phyloP scores from a whole-genome alignment of 1,140 invertebrate genomes.

The Tetramorium parvispinum region DNA sequence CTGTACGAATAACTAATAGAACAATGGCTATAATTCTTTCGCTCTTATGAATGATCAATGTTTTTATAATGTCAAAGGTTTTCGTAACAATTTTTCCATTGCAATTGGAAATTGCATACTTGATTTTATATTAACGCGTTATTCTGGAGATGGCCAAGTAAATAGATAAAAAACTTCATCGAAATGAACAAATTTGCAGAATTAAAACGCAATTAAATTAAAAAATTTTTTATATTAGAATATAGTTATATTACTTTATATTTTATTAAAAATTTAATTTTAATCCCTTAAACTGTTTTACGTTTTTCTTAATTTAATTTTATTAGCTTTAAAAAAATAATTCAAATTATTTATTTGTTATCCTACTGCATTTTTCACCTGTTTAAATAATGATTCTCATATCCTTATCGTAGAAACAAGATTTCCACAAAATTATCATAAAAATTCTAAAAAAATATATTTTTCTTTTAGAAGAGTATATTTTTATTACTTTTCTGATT shows the following conservation, averaged over 20 bases:
- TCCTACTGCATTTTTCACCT: neutral
- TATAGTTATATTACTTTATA: neutral
- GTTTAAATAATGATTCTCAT: neutral
- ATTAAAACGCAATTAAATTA: neutral
- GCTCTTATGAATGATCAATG: slow-evolving; percentile 11
- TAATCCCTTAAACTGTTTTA: slow-evolving; percentile 3
- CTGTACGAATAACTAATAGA: slow-evolving; percentile 11
- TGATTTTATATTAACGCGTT: too few species aligned
- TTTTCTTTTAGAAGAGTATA: neutral
- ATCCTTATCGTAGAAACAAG: neutral
- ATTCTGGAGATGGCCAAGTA: too few species aligned
- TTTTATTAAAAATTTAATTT: neutral
- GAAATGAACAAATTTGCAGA: neutral
- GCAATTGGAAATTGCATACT: too few species aligned
- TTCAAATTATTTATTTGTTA: neutral
- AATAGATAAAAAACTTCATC: neutral
- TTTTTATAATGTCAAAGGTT: neutral
- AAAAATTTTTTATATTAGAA: neutral
- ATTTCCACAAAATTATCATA: neutral
- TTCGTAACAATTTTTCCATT: neutral
- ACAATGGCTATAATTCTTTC: slow-evolving; percentile 17
- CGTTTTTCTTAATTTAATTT: neutral
- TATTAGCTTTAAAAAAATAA: neutral
- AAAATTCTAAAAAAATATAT: neutral
- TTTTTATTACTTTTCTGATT: neutral